Conservation (phyloP, 2,888 invertebrate species). For the Andrena marginata region DNA sequence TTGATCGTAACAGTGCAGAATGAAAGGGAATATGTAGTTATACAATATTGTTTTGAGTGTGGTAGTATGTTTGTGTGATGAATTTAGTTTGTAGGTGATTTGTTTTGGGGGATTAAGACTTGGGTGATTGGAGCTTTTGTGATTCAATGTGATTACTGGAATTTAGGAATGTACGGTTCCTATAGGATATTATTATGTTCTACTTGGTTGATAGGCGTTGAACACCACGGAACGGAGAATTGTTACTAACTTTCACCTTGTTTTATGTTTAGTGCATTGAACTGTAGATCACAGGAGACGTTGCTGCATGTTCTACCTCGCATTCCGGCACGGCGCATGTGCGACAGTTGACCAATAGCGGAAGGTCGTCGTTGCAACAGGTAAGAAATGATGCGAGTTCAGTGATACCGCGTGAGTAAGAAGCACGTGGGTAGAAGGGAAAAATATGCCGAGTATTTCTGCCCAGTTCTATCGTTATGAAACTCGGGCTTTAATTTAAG, state of each 20-base stretch:
- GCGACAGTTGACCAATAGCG: constrained; percentile 60
- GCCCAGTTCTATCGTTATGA: not conserved
- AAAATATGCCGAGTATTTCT: not conserved
- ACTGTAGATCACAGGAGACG: constrained; percentile 21
- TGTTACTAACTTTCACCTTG: not conserved
- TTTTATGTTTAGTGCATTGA: constrained; percentile 11
- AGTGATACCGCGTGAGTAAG: constrained; percentile 20
- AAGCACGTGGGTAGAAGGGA: constrained; percentile 36
- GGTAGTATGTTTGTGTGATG: too few relatives aligned
- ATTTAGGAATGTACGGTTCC: not conserved
- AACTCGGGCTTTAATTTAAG: not conserved
- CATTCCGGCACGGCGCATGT: constrained; percentile 55
- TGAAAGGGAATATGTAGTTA: too few relatives aligned
- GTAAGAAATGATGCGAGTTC: constrained; percentile 59
- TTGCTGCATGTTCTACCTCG: constrained; percentile 4
- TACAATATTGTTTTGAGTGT: too few relatives aligned
- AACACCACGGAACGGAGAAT: not conserved
- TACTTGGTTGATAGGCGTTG: not conserved
- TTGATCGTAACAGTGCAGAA: too few relatives aligned
- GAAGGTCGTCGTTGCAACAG: constrained; percentile 60
- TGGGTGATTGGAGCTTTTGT: not conserved
- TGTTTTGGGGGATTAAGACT: too few relatives aligned
- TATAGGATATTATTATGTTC: not conserved
- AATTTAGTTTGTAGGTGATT: too few relatives aligned
- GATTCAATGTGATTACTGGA: not conserved